Base-by-base conservation (phyloP, 2,888 invertebrate species). In the Tenthredo amoena region DNA sequence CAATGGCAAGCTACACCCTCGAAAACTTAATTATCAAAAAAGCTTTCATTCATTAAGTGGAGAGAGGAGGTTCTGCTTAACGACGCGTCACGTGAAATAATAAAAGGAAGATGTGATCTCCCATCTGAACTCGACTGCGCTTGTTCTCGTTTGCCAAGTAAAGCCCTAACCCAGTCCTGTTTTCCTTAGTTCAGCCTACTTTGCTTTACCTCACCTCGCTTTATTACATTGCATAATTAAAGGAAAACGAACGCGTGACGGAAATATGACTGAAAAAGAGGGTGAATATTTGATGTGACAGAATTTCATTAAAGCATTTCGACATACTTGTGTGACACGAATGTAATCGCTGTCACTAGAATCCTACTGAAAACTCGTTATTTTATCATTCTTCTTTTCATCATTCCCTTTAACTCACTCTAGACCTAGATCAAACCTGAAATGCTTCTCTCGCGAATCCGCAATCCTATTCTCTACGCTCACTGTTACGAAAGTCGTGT, bases 281-380 rank as follows among this genome's bases (percentile, higher is more conserved):
- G 81, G 81, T 81, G 81, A 65, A 62, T 65, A 81, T 65, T 40
- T 62, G n/a, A 81, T 15, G 81, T 81, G 81, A 65, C 81, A 81
- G 62, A 62, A 81, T 81, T 81, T 81, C 81, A 81, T 81, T 81
- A 81, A 62, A 40, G 26, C 37, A 81, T 62, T 81, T 62, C 37
- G 18, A 65, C 81, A 43, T 65, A 62, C 62, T 40, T 58, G 31
- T 65, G 40, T 40, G 62, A 62, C 81, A 65, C 62, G n/a, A 31
- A 40, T 47, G 10, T 47, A 43, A 76, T 47, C 18, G 43, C 47
- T n/a, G 47, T 76, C 47, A 34, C 26, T 47, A 31, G 12, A 76
- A 76, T 76, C 43, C 34, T 50, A 50, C 18, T 31, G 50, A 77
- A 21, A 77, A 55, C 5, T 47, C 77, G 15, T 55, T 55, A 34